Base-by-base conservation (phyloP, 2,888 invertebrate species). In the Petrolisthes manimaculis region DNA sequence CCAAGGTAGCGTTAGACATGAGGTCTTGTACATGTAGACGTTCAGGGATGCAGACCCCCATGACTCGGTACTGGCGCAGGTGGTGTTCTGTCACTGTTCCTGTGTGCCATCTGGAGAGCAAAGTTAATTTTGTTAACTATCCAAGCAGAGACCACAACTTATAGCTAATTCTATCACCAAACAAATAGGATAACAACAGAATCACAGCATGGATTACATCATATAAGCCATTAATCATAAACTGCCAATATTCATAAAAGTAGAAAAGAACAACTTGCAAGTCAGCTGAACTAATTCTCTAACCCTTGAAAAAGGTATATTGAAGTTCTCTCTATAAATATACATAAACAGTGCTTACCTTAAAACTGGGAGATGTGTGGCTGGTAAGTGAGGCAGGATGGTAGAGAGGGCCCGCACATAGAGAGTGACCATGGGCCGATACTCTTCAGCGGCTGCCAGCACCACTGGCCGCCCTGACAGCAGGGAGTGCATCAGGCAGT, bases 21-120 rank as follows among this genome's bases (percentile, higher is more conserved):
- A 93, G 91, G 83, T 93, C 92, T 88, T 92, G 92, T 51, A 93
- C 92, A 37, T 92, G 91, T 2, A 92, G 90, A 54, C 92, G 91
- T 83, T 92, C 93, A 18, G 93, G 92, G 77, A 93, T 92, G 83
- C 92, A 92, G 1, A 93, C 89, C 2, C 93, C 93, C 85, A 93
- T 92, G 5, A 93, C 79, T 86, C 92, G 92, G 82, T 92, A 92
- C 37, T 91, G 89, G 24, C 91, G 90, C 51, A 92, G 90, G 89
- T 92, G 92, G 2, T 92, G 91, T 37, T 92, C 89, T 1, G 92
- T 92, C 3, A 93, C 88, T 75, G 92, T 92, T 5, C 93, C 93
- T 78, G 92, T 91, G 75, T 92, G 93, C 92, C 92, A 93, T n/a
- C 92, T 91, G 87, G n/a, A 77, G 55, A n/a, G 37, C 12, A 75